Evolutionary conservation across 1,140 invertebrate genomes (phyloP), one percentile per base, ranked within the genome.

Genomic region (Solenopsis invicta): DNA sequence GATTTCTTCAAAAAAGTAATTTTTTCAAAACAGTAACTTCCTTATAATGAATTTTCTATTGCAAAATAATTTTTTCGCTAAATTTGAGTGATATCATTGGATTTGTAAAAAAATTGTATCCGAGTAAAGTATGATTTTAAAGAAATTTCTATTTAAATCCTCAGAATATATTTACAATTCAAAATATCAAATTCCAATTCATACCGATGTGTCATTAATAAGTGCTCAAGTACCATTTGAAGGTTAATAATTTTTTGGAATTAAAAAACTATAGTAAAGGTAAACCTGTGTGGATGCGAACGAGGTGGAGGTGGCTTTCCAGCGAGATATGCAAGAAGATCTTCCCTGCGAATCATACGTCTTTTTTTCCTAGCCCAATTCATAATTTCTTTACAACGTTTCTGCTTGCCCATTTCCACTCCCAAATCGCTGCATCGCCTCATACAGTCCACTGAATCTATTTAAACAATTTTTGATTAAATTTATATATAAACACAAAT

Each of bases 331-430:
- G 97, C 97, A 90, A 98, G 95, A 34, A 98, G 95, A 93, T 98
- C 97, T 93, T 98, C 97, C 67, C 97, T 96, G 41, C 97, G 95
- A 91, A 98, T 98, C 88, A 96, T 96, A 85, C 97, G 95, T 93
- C 97, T 96, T 94, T 97, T 96, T 94, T 97, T 97, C 69, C 96
- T 96, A 9, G 97, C 97, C 97, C 97, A 98, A 91, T 97, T 97
- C 89, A 98, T 96, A 91, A 98, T 94, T 95, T 98, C 98, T 94
- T 96, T 97, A 91, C 97, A 97, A 92, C 97, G 95, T 93, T 97
- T 96, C 92, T 98, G 97, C 92, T 96, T 96, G 71, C 97, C 97
- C 93, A 96, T 96, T 93, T 98, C 97, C 90, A 97, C 93, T 54
- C 97, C 97, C 90, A 97, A 91, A 89, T 98, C 97, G 93, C 96